Base-by-base conservation (phyloP, 2,113 vertebrate species). In the Lynx canadensis region DNA sequence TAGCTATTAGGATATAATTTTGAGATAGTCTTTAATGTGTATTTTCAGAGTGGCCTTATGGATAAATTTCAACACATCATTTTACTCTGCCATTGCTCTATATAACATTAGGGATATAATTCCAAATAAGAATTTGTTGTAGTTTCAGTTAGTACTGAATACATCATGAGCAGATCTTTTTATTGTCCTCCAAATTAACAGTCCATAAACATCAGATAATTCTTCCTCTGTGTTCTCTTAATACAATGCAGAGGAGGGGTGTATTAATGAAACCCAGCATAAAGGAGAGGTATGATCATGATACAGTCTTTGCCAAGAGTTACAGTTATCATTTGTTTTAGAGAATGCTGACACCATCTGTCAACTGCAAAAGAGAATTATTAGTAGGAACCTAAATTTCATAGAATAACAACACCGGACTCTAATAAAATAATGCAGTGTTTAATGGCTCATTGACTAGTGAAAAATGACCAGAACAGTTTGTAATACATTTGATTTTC, bases 381-480 rank as follows among this genome's bases (percentile, higher is more conserved):
- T 95, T 86, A 68, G 83, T 78, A 79, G 52, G 60, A 83, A 63
- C 13, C 31, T 55, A 78, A 69, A 3, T 93, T 68, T 89, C 45
- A 73, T 18, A 78, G 69, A 84, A 76, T 14, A 84, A 71, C 31
- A 68, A 94, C 29, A 52, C 76, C 18, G 89, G 0, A 55, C 85
- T 71, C 15, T 68, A 92, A 84, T 93, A 88, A 85, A 82, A 93
- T 66, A 93, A 82, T 33, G 16, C 21, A 38, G 1, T 73, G 2
- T 79, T 45, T 96, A 93, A 96, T 95, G 79, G 60, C 25, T 92
- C 69, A 76, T n/a, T 91, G 73, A 89, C 92, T 96, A 89, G 10
- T 88, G 68, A 65, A 97, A 92, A 98, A 92, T 14, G 0, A 3
- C n/a, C n/a, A 29, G 14, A 87, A 90, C 6, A 36, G 3, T 55